phyloP scores from a whole-genome alignment of 2,113 vertebrate genomes.

The Megalops atlanticus region DNA sequence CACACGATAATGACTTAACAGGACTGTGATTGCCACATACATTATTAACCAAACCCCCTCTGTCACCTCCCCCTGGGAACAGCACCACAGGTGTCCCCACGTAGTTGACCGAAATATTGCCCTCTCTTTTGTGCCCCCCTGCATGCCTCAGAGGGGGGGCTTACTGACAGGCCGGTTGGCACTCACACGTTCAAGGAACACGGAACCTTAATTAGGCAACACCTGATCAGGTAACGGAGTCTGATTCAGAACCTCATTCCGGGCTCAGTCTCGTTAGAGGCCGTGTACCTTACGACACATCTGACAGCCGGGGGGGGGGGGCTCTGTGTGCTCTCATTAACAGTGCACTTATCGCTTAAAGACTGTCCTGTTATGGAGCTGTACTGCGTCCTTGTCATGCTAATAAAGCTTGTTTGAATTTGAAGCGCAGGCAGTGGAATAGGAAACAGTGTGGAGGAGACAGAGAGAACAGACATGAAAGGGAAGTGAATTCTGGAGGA shows the following conservation, averaged over 20 bases:
- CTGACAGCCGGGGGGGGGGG: background rate
- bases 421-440: background rate
- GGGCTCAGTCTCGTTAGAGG: background rate
- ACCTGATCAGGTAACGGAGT: background rate
- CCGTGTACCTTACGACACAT: background rate
- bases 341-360: background rate
- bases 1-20: slow-evolving; percentile 48
- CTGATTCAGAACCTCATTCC: background rate
- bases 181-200: background rate
- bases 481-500: no score
- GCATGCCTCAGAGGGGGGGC: background rate
- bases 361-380: background rate
- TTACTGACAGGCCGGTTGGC: no score
- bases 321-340: no score
- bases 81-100: slow-evolving; percentile 35
- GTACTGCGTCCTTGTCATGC: background rate
- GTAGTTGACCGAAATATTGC: background rate
- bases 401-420: background rate
- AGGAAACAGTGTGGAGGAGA: background rate
- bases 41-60: slow-evolving; percentile 53
- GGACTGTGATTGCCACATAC: slow-evolving; percentile 54
- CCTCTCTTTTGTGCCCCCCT: background rate
- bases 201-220: background rate
- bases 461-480: no score
- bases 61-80: slow-evolving; percentile 15